These are phyloP conservation scores for Galemys pyrenaicus DNA, from an alignment of 2,113 vertebrate genomes.

Conservation along the genomic window DNA sequence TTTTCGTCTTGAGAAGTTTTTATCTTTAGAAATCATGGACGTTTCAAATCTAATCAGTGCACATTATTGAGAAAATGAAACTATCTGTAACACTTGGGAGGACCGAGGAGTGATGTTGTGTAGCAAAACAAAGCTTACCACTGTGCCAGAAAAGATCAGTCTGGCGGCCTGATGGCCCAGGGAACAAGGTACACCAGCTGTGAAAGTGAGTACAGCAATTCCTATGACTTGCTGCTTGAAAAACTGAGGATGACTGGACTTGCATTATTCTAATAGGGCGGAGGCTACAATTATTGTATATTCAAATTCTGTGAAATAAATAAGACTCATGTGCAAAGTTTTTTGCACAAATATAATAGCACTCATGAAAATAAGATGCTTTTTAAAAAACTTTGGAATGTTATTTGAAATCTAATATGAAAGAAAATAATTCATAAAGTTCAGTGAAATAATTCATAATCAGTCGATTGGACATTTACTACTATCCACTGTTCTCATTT, in stretches of 20 bases:
- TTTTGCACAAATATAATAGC: background rate
- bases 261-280: background rate
- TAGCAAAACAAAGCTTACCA: background rate
- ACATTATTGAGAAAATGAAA: constrained; percentile 5
- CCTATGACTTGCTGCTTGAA: background rate
- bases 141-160: background rate
- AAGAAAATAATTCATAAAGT: background rate
- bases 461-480: no score
- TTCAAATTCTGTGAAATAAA: constrained; percentile 29
- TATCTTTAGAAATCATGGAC: background rate
- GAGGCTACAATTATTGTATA: background rate
- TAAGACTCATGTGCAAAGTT: background rate
- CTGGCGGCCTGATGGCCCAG: no score
- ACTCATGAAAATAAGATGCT: background rate
- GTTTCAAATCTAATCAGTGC: background rate
- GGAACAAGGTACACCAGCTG: no score
- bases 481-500: background rate
- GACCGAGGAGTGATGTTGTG: background rate
- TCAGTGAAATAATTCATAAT: no score
- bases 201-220: background rate
- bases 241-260: background rate
- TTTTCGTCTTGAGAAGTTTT: background rate
- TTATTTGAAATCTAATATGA: constrained; percentile 16
- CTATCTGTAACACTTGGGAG: background rate
- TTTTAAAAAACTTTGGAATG: background rate